Evolutionary conservation across 2,797 vertebrate species (phyloP).

Genomic region (Salarias fasciatus): DNA sequence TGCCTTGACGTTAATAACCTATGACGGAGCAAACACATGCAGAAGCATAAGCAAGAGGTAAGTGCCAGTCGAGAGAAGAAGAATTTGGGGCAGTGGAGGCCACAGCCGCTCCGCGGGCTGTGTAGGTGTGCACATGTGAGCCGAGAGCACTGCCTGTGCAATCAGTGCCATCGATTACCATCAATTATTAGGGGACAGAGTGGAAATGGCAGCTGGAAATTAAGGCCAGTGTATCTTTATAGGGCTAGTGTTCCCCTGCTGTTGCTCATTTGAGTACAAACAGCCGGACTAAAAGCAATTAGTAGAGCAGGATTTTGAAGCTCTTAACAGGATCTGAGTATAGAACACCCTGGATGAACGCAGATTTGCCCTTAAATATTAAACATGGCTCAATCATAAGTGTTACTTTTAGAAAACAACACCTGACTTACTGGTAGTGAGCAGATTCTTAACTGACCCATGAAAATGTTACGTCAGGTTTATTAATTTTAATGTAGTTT

Average conservation of each 20-base stretch:
- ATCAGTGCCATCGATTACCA: slow-evolving; percentile 68
- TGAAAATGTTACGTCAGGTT: too few species aligned
- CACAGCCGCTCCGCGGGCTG: slow-evolving; percentile 22
- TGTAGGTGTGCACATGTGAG: slow-evolving; percentile 40
- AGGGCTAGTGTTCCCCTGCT: slow-evolving; percentile 30
- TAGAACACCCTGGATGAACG: too few species aligned
- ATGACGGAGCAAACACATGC: slow-evolving; percentile 43
- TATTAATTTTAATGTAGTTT: too few species aligned
- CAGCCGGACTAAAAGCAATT: too few species aligned
- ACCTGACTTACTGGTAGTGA: too few species aligned
- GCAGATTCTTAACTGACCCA: too few species aligned
- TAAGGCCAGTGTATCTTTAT: slow-evolving; percentile 54
- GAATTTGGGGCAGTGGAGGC: slow-evolving; percentile 3
- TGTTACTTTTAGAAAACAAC: too few species aligned
- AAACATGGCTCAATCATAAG: too few species aligned
- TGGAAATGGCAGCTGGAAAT: slow-evolving; percentile 68
- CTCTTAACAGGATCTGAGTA: too few species aligned
- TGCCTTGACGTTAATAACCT: slow-evolving; percentile 59
- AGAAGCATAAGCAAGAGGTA: slow-evolving; percentile 31
- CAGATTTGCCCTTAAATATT: too few species aligned
- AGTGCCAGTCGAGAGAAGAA: slow-evolving; percentile 23
- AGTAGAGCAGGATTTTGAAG: too few species aligned
- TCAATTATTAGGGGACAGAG: slow-evolving; percentile 62
- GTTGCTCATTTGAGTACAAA: slow-evolving; percentile 30
- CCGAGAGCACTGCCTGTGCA: slow-evolving; percentile 42